Percentiles rank a stretch among this genome's conserved stretches.
phyloP scores from a whole-genome alignment of 2,113 vertebrate genomes.

The Gallinago jamesoni region DNA sequence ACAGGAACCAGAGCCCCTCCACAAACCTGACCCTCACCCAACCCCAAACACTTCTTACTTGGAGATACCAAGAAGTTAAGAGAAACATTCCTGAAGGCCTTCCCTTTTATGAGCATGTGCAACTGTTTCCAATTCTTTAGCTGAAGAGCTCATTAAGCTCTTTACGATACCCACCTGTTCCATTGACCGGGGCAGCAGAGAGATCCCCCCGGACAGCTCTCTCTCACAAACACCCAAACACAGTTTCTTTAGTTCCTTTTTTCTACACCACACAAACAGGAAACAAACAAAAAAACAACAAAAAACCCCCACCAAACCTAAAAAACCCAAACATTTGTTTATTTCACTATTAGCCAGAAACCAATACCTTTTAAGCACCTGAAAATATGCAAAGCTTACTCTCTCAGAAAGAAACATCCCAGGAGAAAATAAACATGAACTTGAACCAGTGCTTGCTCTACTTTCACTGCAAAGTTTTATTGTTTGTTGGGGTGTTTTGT shows the following conservation, averaged over 20 bases:
- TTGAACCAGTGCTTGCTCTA: neutral
- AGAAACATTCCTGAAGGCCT: neutral
- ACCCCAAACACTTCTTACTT: neutral
- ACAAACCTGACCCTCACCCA: rapidly evolving
- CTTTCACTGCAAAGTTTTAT: neutral
- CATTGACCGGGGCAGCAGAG: too few species aligned
- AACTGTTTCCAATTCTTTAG: neutral
- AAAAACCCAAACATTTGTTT: neutral
- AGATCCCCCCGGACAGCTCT: too few species aligned
- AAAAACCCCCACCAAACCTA: too few species aligned
- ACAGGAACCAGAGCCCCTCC: neutral
- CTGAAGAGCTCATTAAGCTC: neutral
- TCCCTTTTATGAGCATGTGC: rapidly evolving
- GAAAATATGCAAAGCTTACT: rapidly evolving
- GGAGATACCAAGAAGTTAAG: neutral
- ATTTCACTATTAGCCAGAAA: neutral
- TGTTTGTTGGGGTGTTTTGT: rapidly evolving
- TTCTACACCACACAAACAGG: neutral
- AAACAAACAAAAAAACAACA: neutral
- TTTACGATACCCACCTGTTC: rapidly evolving
- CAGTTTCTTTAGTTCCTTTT: rapidly evolving
- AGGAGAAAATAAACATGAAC: neutral
- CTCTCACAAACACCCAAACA: neutral
- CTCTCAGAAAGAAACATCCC: neutral
- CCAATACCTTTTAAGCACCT: neutral